These are phyloP conservation scores for Bubo scandiacus DNA, from an alignment of 2,113 vertebrate species.

Conservation along the genomic window DNA sequence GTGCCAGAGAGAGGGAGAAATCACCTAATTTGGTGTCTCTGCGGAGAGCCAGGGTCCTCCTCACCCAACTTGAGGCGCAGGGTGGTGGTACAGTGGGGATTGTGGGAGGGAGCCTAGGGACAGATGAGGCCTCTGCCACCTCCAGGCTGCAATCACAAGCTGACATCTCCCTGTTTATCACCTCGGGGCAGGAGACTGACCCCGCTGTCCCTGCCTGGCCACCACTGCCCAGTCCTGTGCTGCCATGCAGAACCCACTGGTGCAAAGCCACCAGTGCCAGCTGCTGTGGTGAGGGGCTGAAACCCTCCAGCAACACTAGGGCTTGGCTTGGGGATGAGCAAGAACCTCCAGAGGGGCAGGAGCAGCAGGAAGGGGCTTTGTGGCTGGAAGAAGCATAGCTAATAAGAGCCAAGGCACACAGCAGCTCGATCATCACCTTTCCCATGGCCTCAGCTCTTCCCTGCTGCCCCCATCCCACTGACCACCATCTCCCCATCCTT, in stretches of 20 bases:
- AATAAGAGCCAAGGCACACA: not conserved
- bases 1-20: not conserved
- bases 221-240: not conserved
- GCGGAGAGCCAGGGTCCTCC: not conserved
- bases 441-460: not conserved
- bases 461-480: fast-evolving
- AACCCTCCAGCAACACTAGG: not conserved
- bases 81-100: not conserved
- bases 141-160: not conserved
- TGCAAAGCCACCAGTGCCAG: fast-evolving
- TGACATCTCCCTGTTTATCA: not conserved
- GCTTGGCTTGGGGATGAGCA: not conserved
- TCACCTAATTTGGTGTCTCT: not conserved
- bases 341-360: not conserved
- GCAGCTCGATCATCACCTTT: not conserved
- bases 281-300: fast-evolving
- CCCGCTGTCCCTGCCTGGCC: not conserved
- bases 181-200: not conserved
- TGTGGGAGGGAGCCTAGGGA: not conserved
- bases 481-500: not conserved
- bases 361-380: not conserved
- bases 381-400: not conserved
- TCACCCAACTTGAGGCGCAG: fast-evolving
- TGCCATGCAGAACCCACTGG: fast-evolving
- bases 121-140: not conserved